Conservation (phyloP, 2,888 invertebrate genomes). For the Drosophila kambysellisi region DNA sequence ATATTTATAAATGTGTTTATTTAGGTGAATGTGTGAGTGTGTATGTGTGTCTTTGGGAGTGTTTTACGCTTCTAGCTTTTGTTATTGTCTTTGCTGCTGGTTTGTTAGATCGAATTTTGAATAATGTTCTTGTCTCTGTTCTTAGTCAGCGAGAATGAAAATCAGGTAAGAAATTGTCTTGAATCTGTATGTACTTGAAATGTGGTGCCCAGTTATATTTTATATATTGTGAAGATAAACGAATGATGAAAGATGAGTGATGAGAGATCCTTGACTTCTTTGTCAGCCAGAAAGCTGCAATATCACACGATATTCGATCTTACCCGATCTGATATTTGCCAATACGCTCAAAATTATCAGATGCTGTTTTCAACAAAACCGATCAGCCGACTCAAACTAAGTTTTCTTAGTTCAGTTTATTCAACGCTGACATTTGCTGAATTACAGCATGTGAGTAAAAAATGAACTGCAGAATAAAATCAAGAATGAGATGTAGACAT, state of each 20-base stretch:
- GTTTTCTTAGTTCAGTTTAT: neutral
- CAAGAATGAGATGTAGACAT: neutral
- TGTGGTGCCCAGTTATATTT: neutral
- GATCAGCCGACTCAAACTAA: neutral
- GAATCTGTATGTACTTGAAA: neutral
- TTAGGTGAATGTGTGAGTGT: constrained; percentile 9
- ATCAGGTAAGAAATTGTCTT: constrained; percentile 49
- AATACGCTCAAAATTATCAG: neutral
- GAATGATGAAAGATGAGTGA: neutral
- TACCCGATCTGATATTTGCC: neutral
- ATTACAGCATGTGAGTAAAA: neutral
- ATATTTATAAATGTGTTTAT: constrained; percentile 39
- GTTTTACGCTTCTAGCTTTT: constrained; percentile 39
- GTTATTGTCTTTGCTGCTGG: constrained; percentile 49
- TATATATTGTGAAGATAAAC: neutral
- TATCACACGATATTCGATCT: neutral
- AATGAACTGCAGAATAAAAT: neutral
- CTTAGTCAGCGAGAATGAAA: constrained; percentile 20
- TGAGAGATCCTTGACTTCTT: neutral
- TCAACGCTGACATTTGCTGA: neutral
- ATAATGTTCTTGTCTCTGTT: constrained; percentile 18
- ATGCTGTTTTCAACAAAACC: neutral
- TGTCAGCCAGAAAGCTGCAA: neutral
- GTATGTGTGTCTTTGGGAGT: constrained; percentile 24
- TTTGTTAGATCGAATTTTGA: constrained; percentile 18